Evolutionary conservation across 2,888 invertebrate species (phyloP).

Genomic region (Dynastes grantii): DNA sequence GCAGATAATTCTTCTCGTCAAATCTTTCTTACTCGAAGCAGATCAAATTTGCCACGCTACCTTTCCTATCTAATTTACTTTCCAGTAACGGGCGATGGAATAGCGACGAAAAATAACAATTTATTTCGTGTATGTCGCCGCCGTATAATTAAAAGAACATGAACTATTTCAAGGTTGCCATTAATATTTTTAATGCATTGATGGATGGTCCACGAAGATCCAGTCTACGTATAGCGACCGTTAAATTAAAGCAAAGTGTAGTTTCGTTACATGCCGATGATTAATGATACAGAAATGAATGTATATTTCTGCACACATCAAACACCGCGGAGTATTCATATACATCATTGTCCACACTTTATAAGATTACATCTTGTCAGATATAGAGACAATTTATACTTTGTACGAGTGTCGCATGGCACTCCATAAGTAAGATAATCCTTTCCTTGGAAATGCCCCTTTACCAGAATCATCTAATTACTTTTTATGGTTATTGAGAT

Average conservation of each 20-base stretch:
- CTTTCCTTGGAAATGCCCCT: no score
- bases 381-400: no score
- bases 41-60: constrained; percentile 33
- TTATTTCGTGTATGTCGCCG: constrained; percentile 32
- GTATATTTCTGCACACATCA: constrained; percentile 34
- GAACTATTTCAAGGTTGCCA: constrained; percentile 45
- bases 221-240: constrained; percentile 10
- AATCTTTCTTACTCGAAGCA: constrained; percentile 14
- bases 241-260: constrained; percentile 28
- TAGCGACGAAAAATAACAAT: constrained; percentile 39
- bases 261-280: constrained; percentile 31
- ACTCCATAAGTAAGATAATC: no score
- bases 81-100: constrained; percentile 22
- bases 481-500: no score
- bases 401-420: no score
- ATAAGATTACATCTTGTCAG: no score
- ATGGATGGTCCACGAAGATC: constrained; percentile 17
- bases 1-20: constrained; percentile 25
- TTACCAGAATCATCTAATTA: no score
- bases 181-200: constrained; percentile 43
- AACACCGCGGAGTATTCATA: neutral
- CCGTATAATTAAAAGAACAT: constrained; percentile 43
- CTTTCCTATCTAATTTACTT: constrained; percentile 23
- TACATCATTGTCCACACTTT: no score
- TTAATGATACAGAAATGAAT: constrained; percentile 38